A percentile compares a stretch with the other conserved stretches of the same genome.
Evolutionary conservation across 1,140 invertebrate species (phyloP).

Genomic region (Drosophila pectinifera): DNA sequence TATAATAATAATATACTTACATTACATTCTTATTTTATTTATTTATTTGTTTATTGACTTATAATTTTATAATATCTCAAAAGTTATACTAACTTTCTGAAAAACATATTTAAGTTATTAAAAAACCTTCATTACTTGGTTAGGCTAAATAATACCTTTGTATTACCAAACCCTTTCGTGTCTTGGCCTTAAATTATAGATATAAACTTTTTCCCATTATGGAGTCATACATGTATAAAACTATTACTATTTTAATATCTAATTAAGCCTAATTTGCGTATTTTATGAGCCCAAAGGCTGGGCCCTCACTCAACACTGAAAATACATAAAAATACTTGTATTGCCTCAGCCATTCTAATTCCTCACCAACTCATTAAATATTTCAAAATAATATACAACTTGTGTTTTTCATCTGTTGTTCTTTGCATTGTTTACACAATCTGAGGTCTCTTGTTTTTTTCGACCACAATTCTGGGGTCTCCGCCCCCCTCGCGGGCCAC

Average conservation of each 20-base stretch:
- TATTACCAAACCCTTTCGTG: neutral
- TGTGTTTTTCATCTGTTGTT: constrained; percentile 50
- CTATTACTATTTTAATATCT: neutral
- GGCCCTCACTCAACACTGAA: neutral
- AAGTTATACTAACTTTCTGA: too few relatives aligned
- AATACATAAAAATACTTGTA: constrained; percentile 15
- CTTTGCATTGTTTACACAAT: constrained; percentile 37
- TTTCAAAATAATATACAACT: constrained; percentile 63
- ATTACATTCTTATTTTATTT: too few relatives aligned
- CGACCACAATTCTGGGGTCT: constrained; percentile 71
- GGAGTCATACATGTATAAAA: constrained; percentile 2
- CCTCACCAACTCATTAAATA: constrained; percentile 52
- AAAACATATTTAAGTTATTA: too few relatives aligned
- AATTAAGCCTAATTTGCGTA: constrained; percentile 23
- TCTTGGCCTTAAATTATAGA: neutral
- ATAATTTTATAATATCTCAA: too few relatives aligned
- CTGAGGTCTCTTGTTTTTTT: constrained; percentile 52
- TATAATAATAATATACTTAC: neutral
- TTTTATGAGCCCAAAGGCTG: constrained; percentile 1
- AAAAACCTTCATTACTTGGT: too few relatives aligned
- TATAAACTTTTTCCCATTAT: neutral
- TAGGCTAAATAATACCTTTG: too few relatives aligned
- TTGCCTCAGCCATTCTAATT: constrained; percentile 45
- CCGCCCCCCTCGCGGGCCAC: neutral
- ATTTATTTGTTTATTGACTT: too few relatives aligned